Percentiles rank a stretch among this genome's conserved stretches.
phyloP scores from a whole-genome alignment of 2,797 vertebrate species.

The Sebastes minor region DNA sequence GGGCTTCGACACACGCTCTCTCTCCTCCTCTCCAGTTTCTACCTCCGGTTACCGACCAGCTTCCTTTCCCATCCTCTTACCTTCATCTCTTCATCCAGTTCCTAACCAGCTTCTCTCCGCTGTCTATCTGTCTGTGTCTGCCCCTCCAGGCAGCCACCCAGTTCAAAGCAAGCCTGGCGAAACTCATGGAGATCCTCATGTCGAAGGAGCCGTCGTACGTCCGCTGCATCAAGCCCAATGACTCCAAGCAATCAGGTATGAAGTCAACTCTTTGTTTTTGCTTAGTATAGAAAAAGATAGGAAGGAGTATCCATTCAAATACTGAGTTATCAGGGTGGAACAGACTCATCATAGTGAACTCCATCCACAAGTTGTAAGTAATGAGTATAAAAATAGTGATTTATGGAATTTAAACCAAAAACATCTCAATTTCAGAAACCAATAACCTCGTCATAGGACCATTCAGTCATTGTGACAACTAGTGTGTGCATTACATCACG shows the following conservation, averaged over 20 bases:
- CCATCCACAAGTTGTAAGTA: neutral
- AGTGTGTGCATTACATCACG: neutral
- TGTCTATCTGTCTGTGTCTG: slow-evolving; percentile 24
- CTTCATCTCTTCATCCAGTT: slow-evolving; percentile 7
- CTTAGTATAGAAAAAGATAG: neutral
- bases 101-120: neutral
- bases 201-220: slow-evolving; percentile 98
- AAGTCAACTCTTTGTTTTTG: neutral
- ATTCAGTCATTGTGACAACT: no score
- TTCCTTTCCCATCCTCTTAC: neutral
- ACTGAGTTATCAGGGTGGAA: neutral
- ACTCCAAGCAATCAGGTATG: slow-evolving; percentile 94
- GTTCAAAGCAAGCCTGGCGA: slow-evolving; percentile 96
- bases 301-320: neutral
- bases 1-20: neutral
- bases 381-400: neutral
- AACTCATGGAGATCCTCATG: slow-evolving; percentile 98
- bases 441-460: no score
- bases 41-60: neutral
- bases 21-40: neutral
- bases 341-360: accelerated
- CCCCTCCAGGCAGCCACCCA: slow-evolving; percentile 92
- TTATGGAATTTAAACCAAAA: neutral
- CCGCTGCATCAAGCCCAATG: slow-evolving; percentile 98
- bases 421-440: neutral